Evolutionary conservation across 2,113 vertebrate genomes (phyloP).

Genomic region (Laterallus jamaicensis): DNA sequence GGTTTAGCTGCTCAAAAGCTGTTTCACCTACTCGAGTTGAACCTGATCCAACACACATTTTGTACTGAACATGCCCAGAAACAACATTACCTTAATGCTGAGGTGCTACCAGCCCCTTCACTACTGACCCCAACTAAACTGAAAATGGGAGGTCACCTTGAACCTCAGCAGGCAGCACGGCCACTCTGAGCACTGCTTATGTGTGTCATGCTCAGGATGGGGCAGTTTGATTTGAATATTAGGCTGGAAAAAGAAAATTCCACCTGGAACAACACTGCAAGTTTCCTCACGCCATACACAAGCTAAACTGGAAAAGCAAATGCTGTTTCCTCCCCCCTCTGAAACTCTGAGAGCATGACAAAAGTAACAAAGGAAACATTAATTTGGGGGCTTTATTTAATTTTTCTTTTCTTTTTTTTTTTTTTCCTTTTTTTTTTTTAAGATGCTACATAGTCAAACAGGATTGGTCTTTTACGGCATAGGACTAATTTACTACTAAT

Average conservation of each 20-base stretch:
- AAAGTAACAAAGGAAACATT: conserved; percentile 74
- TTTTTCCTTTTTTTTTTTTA: conserved; percentile 74
- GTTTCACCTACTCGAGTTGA: neutral
- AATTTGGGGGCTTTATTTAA: conserved; percentile 81
- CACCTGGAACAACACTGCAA: neutral
- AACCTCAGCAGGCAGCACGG: neutral
- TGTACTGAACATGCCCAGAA: neutral
- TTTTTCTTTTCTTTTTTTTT: conserved; percentile 76
- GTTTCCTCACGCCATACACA: neutral
- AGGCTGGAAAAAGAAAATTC: neutral
- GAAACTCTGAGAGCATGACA: conserved; percentile 57
- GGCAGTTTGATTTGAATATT: neutral
- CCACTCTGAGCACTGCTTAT: neutral
- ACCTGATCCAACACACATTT: neutral
- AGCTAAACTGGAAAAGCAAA: neutral
- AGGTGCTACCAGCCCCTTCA: neutral
- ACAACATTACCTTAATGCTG: neutral
- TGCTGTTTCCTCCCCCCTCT: neutral
- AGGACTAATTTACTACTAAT: conserved; percentile 85
- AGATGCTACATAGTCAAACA: conserved; percentile 98
- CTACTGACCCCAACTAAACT: neutral
- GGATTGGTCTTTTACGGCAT: conserved; percentile 87
- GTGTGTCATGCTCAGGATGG: neutral
- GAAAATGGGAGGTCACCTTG: neutral
- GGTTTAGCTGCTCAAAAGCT: neutral